These are phyloP conservation scores for Ylistrum balloti DNA, from an alignment of 1,140 invertebrate genomes.

Conservation along the genomic window DNA sequence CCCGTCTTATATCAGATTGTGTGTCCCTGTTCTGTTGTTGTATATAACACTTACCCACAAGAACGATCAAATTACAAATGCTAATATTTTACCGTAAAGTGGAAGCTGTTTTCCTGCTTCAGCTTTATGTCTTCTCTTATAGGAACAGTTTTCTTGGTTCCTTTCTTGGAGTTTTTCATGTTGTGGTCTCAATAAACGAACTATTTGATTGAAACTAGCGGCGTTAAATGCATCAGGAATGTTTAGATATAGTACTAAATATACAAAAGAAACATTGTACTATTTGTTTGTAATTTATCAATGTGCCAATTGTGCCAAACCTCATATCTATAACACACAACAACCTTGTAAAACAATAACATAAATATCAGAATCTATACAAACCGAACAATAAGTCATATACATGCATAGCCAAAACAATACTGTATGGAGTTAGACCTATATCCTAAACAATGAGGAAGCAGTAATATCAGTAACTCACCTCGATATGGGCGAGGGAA, in stretches of 20 bases:
- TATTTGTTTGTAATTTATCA: slow-evolving; percentile 30
- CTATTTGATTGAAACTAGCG: background rate
- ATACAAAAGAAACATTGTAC: slow-evolving; percentile 7
- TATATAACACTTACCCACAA: no score
- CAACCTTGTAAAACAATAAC: background rate
- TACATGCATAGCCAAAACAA: background rate
- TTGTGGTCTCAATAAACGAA: background rate
- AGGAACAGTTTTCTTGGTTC: background rate
- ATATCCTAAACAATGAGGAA: background rate
- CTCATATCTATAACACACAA: background rate
- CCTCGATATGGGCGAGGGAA: slow-evolving; percentile 36
- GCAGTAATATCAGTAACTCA: background rate
- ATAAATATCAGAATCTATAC: background rate
- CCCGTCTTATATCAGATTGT: no score
- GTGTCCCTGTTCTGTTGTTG: no score
- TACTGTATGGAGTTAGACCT: background rate
- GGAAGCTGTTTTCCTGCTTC: no score
- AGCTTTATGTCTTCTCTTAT: background rate
- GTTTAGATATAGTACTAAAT: background rate
- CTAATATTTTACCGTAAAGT: slow-evolving; percentile 12
- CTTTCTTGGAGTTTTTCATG: background rate
- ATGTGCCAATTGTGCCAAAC: background rate
- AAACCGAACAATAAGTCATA: background rate
- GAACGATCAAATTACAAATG: no score
- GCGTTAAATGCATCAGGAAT: background rate